Percentiles rank a stretch among this genome's conserved stretches.
These are phyloP conservation scores for Mus spretus DNA, from an alignment of 2,797 vertebrate species.

Conservation along the genomic window DNA sequence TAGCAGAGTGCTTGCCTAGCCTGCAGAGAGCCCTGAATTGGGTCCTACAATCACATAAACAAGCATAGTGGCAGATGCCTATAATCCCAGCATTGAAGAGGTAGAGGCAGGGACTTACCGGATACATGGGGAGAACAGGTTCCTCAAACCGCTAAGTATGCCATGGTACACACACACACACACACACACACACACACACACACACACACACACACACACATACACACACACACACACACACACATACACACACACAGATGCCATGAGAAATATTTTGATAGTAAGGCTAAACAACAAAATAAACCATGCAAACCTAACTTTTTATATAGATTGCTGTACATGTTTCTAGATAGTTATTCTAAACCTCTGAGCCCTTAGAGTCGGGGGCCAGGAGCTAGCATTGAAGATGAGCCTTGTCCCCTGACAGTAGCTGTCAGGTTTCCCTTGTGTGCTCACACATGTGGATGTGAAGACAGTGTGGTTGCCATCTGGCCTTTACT, in stretches of 20 bases:
- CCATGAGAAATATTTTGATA: too few species aligned
- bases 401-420: not conserved
- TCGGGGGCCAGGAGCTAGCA: accelerated
- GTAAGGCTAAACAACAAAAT: not conserved
- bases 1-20: not conserved
- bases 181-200: not conserved
- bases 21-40: not conserved
- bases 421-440: accelerated
- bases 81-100: not conserved
- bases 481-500: not conserved
- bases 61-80: not conserved
- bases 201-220: too few species aligned
- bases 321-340: not conserved
- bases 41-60: not conserved
- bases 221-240: not conserved
- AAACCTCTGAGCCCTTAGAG: not conserved
- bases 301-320: not conserved
- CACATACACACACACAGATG: too few species aligned
- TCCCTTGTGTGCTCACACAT: not conserved
- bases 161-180: not conserved
- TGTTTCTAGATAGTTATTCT: not conserved
- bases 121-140: not conserved
- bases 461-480: accelerated
- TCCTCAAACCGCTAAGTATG: too few species aligned
- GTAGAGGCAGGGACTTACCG: not conserved